Percentiles rank a stretch among this genome's conserved stretches.
Evolutionary conservation across 1,140 invertebrate genomes (phyloP).

Genomic region (Sminthurides bifidus): DNA sequence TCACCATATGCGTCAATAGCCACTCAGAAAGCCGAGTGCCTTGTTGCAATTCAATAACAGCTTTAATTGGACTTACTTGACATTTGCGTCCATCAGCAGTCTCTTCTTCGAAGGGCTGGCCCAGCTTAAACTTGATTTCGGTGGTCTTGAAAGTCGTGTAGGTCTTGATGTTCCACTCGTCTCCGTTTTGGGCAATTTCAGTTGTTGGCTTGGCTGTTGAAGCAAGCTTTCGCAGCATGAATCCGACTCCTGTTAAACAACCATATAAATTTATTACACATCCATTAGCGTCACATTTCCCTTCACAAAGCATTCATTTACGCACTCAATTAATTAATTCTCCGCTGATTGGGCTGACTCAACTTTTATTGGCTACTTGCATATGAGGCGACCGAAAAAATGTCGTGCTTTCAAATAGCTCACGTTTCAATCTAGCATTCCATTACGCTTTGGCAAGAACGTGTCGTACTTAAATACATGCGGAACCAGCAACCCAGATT

Average conservation of each 20-base stretch:
- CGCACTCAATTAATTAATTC: too few species aligned
- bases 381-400: too few species aligned
- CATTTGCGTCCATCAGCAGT: conserved; percentile 15
- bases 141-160: conserved; percentile 72
- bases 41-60: conserved; percentile 33
- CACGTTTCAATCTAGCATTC: too few species aligned
- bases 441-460: too few species aligned
- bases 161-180: conserved; percentile 58
- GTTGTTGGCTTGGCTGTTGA: conserved; percentile 61
- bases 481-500: too few species aligned
- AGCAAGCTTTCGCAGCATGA: conserved; percentile 61
- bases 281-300: too few species aligned
- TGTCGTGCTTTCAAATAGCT: too few species aligned
- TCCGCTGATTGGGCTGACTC: too few species aligned
- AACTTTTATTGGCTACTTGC: too few species aligned
- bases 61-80: conserved; percentile 30
- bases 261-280: conserved; percentile 20
- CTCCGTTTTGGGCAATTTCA: conserved; percentile 56
- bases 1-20: background rate
- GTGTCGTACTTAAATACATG: too few species aligned
- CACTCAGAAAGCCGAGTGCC: background rate
- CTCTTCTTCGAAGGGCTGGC: conserved; percentile 66
- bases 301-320: too few species aligned
- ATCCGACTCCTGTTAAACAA: conserved; percentile 54
- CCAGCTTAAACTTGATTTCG: conserved; percentile 57